Base-by-base conservation (phyloP, 2,888 invertebrate genomes). In the Nomada fabriciana region DNA sequence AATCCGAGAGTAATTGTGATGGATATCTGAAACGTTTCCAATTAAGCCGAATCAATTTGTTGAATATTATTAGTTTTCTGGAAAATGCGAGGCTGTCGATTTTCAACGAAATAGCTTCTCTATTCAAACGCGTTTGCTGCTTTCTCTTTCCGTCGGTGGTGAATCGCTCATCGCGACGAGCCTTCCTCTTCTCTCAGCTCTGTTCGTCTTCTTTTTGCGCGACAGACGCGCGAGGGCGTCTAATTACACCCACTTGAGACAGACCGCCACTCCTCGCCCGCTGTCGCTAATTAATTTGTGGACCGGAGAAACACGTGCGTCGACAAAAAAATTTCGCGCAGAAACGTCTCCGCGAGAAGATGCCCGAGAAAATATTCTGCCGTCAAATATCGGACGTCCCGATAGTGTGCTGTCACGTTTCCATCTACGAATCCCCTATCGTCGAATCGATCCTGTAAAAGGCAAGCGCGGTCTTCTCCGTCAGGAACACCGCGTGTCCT, bases 201-300 rank as follows among this genome's bases (percentile, higher is more conserved):
- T 29, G 7, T 25, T 25, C 25, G 52, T 25, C 43, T 29, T 67
- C 73, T 50, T 29, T 5, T 47, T 43, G 60, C 73, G 52, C 68
- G 67, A 69, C 80, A 64, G 57, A 83, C 67, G 57, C 68, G 77
- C 74, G 81, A 80, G 84, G 82, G 87, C 87, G 85, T 89, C 83
- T 89, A 89, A 89, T 89, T 89, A 88, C 89, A 82, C 77, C 87
- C 88, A 89, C 89, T 89, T 88, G 89, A 89, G 85, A 79, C 81
- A 11, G 47, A 70, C 71, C 76, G 80, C 76, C 67, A 72, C 75
- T 81, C 84, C 76, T 86, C 82, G 76, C 78, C 85, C 80, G 80
- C 69, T 69, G 79, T 76, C 79, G 79, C 77, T 88, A 89, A 88
- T 88, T 88, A 88, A 88, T 88, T 85, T 79, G 87, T 85, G 83